Base-by-base conservation (phyloP, 1,140 invertebrate genomes). In the Wiebesia pumilae region DNA sequence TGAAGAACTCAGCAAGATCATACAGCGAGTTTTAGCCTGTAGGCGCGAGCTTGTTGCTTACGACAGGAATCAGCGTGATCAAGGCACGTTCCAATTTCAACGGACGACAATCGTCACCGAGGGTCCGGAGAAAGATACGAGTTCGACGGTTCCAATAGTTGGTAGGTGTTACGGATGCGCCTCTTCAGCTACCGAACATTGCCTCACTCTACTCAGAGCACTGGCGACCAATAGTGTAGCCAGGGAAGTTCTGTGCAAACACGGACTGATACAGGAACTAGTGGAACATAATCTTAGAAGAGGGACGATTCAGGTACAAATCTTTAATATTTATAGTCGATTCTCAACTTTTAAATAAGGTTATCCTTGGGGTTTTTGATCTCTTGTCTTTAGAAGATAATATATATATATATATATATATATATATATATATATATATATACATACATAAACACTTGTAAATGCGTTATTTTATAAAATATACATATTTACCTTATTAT, bases 1-100 rank as follows among this genome's bases (percentile, higher is more conserved):
- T 93, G 98, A 99, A 92, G 98, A 99, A 91, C 94, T 99, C 0
- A 98, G 98, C 91, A 98, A 99, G 94, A 98, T 99, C 80, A 98
- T 99, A 83, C 97, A 99, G 94, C 96, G 97, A 91, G 97, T 98
- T 12, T 94, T 98, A 83, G 97, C 98, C 0, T 98, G 97, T 91
- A 96, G 98, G 40, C 96, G 97, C 90, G 98, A 99, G 91, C 94
- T 99, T 38, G 97, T 99, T 0, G 96, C 97, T 0, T 99, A 98
- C 91, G 98, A 99, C 92, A 95, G 97, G 75, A 97, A 97, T 87
- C 97, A 98, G 90, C 93, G 95, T 40, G 95, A 95, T 69, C 91
- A 91, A 10, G 90, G 84, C 3, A 87, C 47, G 40, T 19, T 80
- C 7, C 88, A 71, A 47, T 86, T 16, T 83, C 90, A 86, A 85